Conservation (phyloP, 2,888 invertebrate species). For the Oligia latruncula region DNA sequence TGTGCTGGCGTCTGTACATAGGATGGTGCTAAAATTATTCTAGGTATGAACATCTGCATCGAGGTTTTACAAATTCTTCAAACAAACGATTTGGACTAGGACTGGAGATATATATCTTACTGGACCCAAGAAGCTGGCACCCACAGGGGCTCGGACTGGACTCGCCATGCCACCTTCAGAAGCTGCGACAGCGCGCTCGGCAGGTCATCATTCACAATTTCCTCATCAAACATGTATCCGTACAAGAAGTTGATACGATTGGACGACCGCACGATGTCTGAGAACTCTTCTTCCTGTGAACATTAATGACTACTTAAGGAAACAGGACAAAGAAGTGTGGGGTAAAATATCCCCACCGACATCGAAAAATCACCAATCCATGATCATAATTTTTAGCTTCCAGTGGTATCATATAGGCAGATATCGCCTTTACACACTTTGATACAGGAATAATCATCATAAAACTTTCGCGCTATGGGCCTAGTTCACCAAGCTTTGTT, state of each 20-base stretch:
- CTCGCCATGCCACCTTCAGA: constrained; percentile 94
- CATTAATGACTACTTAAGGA: background rate
- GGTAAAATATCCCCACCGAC: background rate
- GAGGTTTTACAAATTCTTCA: constrained; percentile 1
- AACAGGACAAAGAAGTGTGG: background rate
- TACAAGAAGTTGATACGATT: constrained; percentile 97
- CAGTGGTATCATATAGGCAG: background rate
- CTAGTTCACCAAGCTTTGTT: background rate
- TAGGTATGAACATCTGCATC: constrained; percentile 23
- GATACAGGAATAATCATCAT: background rate
- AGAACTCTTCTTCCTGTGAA: constrained; percentile 96
- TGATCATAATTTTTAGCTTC: background rate
- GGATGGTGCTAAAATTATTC: constrained; percentile 44
- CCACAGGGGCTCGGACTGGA: constrained; percentile 98
- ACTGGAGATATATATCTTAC: constrained; percentile 81
- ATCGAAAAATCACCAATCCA: background rate
- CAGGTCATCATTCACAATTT: constrained; percentile 97
- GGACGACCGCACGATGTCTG: constrained; percentile 95
- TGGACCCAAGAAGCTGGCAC: constrained; percentile 98
- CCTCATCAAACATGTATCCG: constrained; percentile 98
- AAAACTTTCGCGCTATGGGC: background rate
- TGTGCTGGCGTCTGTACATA: constrained; percentile 19
- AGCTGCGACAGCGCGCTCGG: constrained; percentile 96
- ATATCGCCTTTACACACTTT: background rate
- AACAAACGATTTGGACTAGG: constrained; percentile 1